phyloP scores from a whole-genome alignment of 2,888 invertebrate genomes.

The Epinotia demarniana region DNA sequence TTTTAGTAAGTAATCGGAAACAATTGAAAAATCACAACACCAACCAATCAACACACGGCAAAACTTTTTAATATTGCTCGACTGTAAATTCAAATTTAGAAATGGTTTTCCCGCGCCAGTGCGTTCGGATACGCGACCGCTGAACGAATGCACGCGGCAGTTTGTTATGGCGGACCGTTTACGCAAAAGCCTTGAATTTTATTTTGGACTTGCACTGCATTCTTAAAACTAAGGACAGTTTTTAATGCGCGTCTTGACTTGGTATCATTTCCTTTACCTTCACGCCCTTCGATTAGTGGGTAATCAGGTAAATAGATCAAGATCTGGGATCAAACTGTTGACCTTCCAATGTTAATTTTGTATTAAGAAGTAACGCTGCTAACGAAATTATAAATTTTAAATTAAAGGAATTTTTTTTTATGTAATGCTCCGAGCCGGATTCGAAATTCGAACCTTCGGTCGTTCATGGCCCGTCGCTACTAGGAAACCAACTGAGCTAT shows the following conservation, averaged over 20 bases:
- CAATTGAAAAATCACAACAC: slow-evolving; percentile 37
- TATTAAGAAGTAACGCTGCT: no score
- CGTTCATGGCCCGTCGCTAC: no score
- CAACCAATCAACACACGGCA: slow-evolving; percentile 10
- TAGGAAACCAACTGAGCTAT: no score
- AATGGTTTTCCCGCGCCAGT: slow-evolving; percentile 51
- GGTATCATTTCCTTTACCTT: background rate
- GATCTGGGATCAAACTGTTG: no score
- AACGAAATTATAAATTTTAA: no score
- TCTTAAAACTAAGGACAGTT: slow-evolving; percentile 6
- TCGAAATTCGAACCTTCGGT: no score
- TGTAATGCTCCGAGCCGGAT: no score
- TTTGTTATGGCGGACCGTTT: slow-evolving; percentile 57
- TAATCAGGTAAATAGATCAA: no score
- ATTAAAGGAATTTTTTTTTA: no score
- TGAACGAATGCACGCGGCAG: slow-evolving; percentile 63
- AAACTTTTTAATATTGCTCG: slow-evolving; percentile 14
- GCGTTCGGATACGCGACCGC: slow-evolving; percentile 63
- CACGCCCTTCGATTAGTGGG: background rate
- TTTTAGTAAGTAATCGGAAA: slow-evolving; percentile 54
- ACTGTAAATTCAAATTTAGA: slow-evolving; percentile 48
- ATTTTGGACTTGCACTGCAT: slow-evolving; percentile 38
- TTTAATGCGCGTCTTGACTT: slow-evolving; percentile 1
- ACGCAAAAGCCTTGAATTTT: slow-evolving; percentile 71
- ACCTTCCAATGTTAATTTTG: no score